phyloP scores from a whole-genome alignment of 2,888 invertebrate genomes.

The Drepana falcataria region DNA sequence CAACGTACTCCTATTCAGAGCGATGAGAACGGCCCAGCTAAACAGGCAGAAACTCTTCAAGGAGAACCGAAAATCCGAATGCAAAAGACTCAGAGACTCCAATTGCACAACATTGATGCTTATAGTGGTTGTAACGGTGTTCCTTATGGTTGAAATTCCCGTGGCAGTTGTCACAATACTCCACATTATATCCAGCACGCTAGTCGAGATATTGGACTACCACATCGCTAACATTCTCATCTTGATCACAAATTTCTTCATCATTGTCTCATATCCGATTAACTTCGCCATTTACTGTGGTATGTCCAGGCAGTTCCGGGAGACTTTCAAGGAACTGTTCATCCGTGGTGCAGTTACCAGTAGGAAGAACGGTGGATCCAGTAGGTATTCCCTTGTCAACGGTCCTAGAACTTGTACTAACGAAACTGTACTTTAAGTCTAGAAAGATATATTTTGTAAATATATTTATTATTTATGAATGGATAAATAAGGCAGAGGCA shows the following conservation, averaged over 20 bases:
- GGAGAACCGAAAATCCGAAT: slow-evolving; percentile 87
- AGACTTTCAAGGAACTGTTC: slow-evolving; percentile 93
- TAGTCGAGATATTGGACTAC: slow-evolving; percentile 86
- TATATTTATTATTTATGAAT: slow-evolving; percentile 15
- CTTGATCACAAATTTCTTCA: slow-evolving; percentile 92
- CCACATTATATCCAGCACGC: slow-evolving; percentile 88
- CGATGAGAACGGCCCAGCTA: slow-evolving; percentile 90
- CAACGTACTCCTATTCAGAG: slow-evolving; percentile 91
- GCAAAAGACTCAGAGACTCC: slow-evolving; percentile 86
- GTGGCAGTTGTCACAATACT: slow-evolving; percentile 89
- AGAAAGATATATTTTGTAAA: slow-evolving; percentile 14
- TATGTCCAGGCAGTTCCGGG: slow-evolving; percentile 95
- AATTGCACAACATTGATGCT: slow-evolving; percentile 93
- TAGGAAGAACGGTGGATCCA: slow-evolving; percentile 83
- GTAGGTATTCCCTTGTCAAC: slow-evolving; percentile 89
- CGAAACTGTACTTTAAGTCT: slow-evolving; percentile 85
- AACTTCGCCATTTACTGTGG: slow-evolving; percentile 98
- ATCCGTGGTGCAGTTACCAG: slow-evolving; percentile 81
- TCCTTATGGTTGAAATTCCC: slow-evolving; percentile 90
- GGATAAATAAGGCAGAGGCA: too few species aligned
- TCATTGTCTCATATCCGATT: slow-evolving; percentile 93
- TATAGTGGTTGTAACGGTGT: slow-evolving; percentile 91
- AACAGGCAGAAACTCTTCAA: slow-evolving; percentile 87
- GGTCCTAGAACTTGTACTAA: slow-evolving; percentile 90
- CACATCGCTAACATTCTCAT: slow-evolving; percentile 87